phyloP scores from a whole-genome alignment of 2,113 vertebrate genomes.

The Actinemys pallida region DNA sequence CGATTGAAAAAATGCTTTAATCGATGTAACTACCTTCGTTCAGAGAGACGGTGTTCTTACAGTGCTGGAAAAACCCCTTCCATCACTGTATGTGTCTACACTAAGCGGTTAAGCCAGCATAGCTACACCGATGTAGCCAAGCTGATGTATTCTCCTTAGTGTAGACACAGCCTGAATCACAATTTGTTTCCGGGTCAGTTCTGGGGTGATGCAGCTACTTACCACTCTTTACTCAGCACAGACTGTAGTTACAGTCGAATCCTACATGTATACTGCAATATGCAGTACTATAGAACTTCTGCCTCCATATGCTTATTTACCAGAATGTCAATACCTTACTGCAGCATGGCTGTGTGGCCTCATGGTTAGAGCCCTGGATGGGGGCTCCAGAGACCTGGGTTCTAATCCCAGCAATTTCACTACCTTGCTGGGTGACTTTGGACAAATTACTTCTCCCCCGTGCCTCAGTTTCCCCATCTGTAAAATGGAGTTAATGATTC shows the following conservation, averaged over 20 bases:
- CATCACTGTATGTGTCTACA: not conserved
- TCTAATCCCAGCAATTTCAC: not conserved
- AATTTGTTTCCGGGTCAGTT: not conserved
- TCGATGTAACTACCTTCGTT: too few relatives aligned
- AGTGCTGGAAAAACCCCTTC: not conserved
- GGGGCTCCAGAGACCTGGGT: too few relatives aligned
- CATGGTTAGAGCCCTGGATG: not conserved
- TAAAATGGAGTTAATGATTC: not conserved
- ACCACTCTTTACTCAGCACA: not conserved
- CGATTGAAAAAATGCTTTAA: too few relatives aligned
- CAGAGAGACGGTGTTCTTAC: not conserved
- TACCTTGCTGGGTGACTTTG: not conserved
- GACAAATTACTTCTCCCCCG: not conserved
- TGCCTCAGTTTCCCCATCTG: not conserved
- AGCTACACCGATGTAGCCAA: not conserved
- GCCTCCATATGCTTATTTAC: not conserved
- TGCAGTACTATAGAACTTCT: not conserved
- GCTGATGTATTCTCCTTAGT: not conserved
- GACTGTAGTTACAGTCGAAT: not conserved
- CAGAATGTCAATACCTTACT: not conserved
- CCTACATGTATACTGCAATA: not conserved
- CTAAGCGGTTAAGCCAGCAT: not conserved
- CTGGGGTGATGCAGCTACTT: not conserved
- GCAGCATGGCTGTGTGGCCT: not conserved
- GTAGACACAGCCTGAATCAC: not conserved